phyloP scores from a whole-genome alignment of 2,888 invertebrate species.

The Coecobrya sp. region DNA sequence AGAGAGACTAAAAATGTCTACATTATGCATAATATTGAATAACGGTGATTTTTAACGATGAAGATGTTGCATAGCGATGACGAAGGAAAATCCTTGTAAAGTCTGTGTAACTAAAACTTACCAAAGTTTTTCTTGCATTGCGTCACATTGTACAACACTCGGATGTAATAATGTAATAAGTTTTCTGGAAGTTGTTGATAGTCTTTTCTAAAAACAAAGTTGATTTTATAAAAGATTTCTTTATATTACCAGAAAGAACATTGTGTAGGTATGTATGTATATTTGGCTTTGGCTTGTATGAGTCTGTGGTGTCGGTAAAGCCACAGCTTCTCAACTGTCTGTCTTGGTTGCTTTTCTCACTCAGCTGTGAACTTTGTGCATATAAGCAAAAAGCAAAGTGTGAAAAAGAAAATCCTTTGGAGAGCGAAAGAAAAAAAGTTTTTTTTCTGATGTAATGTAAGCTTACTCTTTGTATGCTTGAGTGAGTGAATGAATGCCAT shows the following conservation, averaged over 20 bases:
- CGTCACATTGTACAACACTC: slow-evolving; percentile 20
- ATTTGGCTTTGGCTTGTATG: not conserved
- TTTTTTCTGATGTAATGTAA: not conserved
- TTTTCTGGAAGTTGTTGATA: slow-evolving; percentile 22
- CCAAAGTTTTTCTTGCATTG: slow-evolving; percentile 14
- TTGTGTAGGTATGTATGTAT: not conserved
- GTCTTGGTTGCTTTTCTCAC: slow-evolving; percentile 49
- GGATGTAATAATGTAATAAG: not conserved
- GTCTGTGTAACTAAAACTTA: not conserved
- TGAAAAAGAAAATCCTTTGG: slow-evolving; percentile 57
- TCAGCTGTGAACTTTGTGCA: slow-evolving; percentile 49
- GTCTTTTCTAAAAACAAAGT: slow-evolving; percentile 32
- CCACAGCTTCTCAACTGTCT: slow-evolving; percentile 31
- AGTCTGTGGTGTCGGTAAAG: not conserved
- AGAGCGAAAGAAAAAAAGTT: slow-evolving; percentile 1
- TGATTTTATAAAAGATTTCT: not conserved
- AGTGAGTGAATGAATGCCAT: slow-evolving; percentile 38
- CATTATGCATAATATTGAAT: not conserved
- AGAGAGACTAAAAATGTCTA: not conserved
- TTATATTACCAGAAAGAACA: not conserved
- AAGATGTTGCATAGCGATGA: not conserved
- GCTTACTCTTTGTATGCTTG: not conserved
- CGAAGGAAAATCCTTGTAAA: slow-evolving; percentile 4
- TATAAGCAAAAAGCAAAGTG: slow-evolving; percentile 49
- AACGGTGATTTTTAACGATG: not conserved